Conservation (phyloP, 2,797 vertebrate species). For the Microctenopoma lineatum region DNA sequence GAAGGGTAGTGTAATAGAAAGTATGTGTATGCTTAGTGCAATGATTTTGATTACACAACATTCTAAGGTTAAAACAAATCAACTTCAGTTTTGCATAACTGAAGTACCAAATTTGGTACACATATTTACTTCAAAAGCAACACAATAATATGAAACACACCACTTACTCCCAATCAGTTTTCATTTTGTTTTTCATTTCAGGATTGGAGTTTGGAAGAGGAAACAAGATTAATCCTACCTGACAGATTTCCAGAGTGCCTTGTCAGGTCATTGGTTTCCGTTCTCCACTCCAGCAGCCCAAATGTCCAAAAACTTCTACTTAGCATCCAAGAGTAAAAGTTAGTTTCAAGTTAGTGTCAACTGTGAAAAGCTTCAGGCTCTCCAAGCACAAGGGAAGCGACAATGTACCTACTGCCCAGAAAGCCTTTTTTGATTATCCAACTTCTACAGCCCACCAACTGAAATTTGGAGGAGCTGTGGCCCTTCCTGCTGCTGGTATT, state of each 20-base stretch:
- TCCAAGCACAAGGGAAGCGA: slow-evolving; percentile 41
- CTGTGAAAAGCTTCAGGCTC: slow-evolving; percentile 37
- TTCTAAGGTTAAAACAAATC: too few relatives aligned
- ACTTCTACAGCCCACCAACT: slow-evolving; percentile 29
- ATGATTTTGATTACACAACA: too few relatives aligned
- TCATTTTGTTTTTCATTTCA: not conserved
- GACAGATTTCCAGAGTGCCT: slow-evolving; percentile 41
- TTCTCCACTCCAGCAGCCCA: slow-evolving; percentile 8
- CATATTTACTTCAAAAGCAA: slow-evolving; percentile 28
- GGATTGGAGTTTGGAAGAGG: slow-evolving; percentile 5
- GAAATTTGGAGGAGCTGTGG: slow-evolving; percentile 60
- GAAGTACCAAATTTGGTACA: slow-evolving; percentile 7
- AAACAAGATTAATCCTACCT: slow-evolving; percentile 60
- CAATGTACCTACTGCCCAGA: slow-evolving; percentile 28
- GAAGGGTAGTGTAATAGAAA: too few relatives aligned
- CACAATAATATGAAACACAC: slow-evolving; percentile 39
- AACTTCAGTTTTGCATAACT: not conserved
- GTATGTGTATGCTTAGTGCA: too few relatives aligned
- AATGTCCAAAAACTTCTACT: slow-evolving; percentile 22
- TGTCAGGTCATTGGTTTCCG: slow-evolving; percentile 56
- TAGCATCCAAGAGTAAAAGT: slow-evolving; percentile 33
- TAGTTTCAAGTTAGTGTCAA: slow-evolving; percentile 10
- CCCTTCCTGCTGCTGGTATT: slow-evolving; percentile 79
- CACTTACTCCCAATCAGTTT: slow-evolving; percentile 51
- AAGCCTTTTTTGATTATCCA: slow-evolving; percentile 44